Evolutionary conservation across 1,140 invertebrate species (phyloP), one percentile per base, ranked within the genome.

Genomic region (Leucophenga varia): DNA sequence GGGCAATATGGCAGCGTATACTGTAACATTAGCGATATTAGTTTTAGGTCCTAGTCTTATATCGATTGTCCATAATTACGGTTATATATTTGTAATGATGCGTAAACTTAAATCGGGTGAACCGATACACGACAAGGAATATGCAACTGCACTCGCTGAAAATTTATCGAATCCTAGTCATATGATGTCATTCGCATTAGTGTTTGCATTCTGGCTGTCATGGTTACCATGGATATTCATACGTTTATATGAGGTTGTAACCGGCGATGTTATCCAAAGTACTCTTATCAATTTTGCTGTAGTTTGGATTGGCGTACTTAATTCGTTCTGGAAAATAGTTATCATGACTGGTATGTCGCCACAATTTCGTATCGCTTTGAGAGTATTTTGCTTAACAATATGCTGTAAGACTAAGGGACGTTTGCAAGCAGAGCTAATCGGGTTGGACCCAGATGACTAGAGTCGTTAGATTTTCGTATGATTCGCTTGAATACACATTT

Each of bases 281-380:
- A 90, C 91, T 46, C 87, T 91, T 77, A 78, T 97, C 44, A 90
- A 95, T 74, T 97, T 97, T 73, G 86, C 85, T 30, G 86, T 95
- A 43, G 88, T 96, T 31, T 97, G 95, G 95, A 78, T 97, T 48
- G 95, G 92, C 3, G 86, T 97, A 55, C 80, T 92, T 45, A 95
- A 95, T 79, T 94, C 91, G 36, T 93, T 93, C 68, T 95, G 91
- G 89, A 97, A 97, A 78, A 88, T 93, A 43, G 76, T 97, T 36
- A 89, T 97, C 53, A 87, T 96, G 63, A 80, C 93, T 44, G 82
- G 85, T 25, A 80, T 95, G 72, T 95, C 92, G 77, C 90, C 89
- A 13, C 89, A 93, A 72, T 97, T 97, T 78, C 83, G 94, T 41
- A 80, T 91, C 37, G 90, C 91, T 18, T 81, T 93, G 43, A 81